Base-by-base conservation (phyloP, 2,113 vertebrate species). In the Clupea harengus region DNA sequence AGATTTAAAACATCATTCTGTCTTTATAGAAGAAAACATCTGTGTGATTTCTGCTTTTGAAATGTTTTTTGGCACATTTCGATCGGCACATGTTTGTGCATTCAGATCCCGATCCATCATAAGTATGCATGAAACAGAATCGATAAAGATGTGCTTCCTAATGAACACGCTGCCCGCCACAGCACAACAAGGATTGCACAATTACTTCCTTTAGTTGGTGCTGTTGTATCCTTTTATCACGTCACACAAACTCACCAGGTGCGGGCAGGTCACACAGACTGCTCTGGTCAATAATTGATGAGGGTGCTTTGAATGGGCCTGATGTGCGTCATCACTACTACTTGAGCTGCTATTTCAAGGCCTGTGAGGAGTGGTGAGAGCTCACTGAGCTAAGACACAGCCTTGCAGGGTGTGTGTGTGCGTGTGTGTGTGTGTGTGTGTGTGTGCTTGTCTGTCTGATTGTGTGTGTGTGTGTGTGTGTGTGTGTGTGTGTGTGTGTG, bases 301-400 rank as follows among this genome's bases (percentile, higher is more conserved):
- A 32, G 81, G 88, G 52, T 25, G 11, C 82, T 86, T 49, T 83
- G 82, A 83, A 80, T 57, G 67, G 82, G 57, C 46, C 32, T 32
- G 45, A 44, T 45, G 72, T 75, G 85, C 89, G 83, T 93, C 92
- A 92, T 83, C 82, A 82, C 90, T 89, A 92, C 91, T 90, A 91
- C 90, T 91, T 85, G 13, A 90, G 87, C 44, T 85, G 86, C 89
- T 94, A 93, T 92, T 92, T 91, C 84, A 75, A 22, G 75, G 82
- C 88, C 87, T 88, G 22, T 82, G 90, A 88, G 90, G 91, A 81
- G 0, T 81, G 86, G 86, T 89, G 60, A n/a, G 22, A 25, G n/a
- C 64, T 67, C n/a, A 67, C 64, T 67, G 52, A 57, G 52, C 47
- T 11, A 0, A 49, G 13, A 11, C 47, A 9, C 47, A 49, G 47